phyloP scores from a whole-genome alignment of 2,888 invertebrate species.

The Polymixis lichenea region DNA sequence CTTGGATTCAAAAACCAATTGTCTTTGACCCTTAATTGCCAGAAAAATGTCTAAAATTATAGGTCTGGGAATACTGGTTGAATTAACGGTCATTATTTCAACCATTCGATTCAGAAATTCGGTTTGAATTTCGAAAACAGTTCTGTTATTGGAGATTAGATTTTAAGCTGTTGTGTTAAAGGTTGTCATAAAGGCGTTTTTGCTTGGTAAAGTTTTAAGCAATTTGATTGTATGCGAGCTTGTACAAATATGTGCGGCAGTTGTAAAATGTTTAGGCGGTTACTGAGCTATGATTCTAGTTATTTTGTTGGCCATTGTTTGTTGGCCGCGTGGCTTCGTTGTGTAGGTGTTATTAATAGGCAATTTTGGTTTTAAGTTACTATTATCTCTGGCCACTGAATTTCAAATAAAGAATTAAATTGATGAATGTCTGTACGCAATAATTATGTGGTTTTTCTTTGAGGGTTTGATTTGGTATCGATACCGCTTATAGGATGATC shows the following conservation, averaged over 20 bases:
- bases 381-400: constrained; percentile 45
- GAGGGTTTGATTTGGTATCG: neutral
- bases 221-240: constrained; percentile 68
- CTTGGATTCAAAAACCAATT: constrained; percentile 74
- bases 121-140: constrained; percentile 53
- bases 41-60: neutral
- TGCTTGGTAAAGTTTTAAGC: constrained; percentile 59
- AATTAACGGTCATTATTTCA: constrained; percentile 83
- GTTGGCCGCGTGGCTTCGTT: constrained; percentile 74
- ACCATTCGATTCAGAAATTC: constrained; percentile 84
- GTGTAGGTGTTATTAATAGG: constrained; percentile 77
- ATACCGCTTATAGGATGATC: neutral
- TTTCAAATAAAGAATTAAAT: constrained; percentile 31
- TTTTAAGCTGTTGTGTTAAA: constrained; percentile 32
- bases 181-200: constrained; percentile 18
- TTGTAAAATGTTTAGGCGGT: constrained; percentile 77
- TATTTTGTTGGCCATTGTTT: constrained; percentile 81
- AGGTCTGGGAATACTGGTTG: constrained; percentile 66
- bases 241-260: constrained; percentile 72
- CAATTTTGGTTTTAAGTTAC: constrained; percentile 62
- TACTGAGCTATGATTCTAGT: constrained; percentile 70
- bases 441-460: neutral
- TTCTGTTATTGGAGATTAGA: constrained; percentile 26
- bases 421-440: constrained; percentile 2
- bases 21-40: constrained; percentile 52